A percentile compares a stretch with the other conserved stretches of the same genome.
These are phyloP conservation scores for Colistium nudipinnis DNA, from an alignment of 2,113 vertebrate species.

Conservation along the genomic window DNA sequence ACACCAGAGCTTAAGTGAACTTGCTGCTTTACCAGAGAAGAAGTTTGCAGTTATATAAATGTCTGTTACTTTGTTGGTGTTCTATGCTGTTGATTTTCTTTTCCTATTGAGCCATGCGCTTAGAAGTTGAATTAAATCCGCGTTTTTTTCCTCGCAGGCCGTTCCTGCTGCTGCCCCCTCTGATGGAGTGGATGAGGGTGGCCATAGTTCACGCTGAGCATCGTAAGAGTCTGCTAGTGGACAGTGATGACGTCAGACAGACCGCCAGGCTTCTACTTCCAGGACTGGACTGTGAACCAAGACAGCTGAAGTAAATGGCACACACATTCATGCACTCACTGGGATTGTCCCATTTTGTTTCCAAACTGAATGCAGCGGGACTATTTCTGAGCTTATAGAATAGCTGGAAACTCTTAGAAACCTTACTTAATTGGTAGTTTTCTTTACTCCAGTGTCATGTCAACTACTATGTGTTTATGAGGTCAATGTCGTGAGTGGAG, in stretches of 20 bases:
- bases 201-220: constrained; percentile 96
- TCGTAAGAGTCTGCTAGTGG: constrained; percentile 92
- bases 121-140: background rate
- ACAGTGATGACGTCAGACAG: constrained; percentile 96
- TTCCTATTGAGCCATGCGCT: background rate
- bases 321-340: background rate
- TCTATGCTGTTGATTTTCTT: background rate
- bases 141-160: constrained; percentile 80
- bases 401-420: too few species aligned
- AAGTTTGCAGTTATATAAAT: too few species aligned
- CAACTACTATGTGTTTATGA: background rate
- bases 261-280: constrained; percentile 92
- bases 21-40: background rate
- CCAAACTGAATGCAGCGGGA: too few species aligned
- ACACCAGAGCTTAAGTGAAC: background rate
- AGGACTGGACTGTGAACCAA: constrained; percentile 95
- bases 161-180: constrained; percentile 93
- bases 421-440: too few species aligned
- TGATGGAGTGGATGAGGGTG: constrained; percentile 99
- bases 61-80: background rate
- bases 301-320: constrained; percentile 90
- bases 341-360: too few species aligned
- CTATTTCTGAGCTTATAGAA: too few species aligned
- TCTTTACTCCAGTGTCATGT: background rate
- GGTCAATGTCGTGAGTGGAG: constrained; percentile 1